A percentile compares a stretch with the other conserved stretches of the same genome.
These are phyloP conservation scores for Rosalia funebris DNA, from an alignment of 2,888 invertebrate genomes.

Conservation along the genomic window DNA sequence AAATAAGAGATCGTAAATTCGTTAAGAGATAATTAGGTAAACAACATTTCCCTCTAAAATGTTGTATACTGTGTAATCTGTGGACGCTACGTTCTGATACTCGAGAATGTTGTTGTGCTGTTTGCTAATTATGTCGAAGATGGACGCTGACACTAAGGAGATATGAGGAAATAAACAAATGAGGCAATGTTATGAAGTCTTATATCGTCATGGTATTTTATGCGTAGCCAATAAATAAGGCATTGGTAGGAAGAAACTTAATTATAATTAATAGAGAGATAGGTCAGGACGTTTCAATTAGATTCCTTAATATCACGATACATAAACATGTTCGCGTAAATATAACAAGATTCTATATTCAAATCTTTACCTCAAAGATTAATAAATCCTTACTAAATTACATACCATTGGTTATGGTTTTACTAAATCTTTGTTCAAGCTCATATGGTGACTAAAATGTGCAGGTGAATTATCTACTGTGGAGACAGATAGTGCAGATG, in stretches of 20 bases:
- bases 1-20: constrained; percentile 5
- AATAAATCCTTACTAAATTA: too few relatives aligned
- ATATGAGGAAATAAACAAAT: constrained; percentile 12
- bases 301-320: background rate
- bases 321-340: too few relatives aligned
- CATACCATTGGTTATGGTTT: too few relatives aligned
- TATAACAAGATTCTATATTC: too few relatives aligned
- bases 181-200: background rate
- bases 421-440: too few relatives aligned
- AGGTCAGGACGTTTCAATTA: constrained; percentile 4
- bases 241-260: background rate
- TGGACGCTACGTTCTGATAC: too few relatives aligned
- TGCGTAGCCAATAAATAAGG: constrained; percentile 4
- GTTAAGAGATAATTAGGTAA: background rate
- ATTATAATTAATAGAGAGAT: background rate
- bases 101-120: background rate
- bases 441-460: too few relatives aligned
- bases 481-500: too few relatives aligned
- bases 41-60: constrained; percentile 9
- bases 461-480: too few relatives aligned
- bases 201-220: constrained; percentile 5
- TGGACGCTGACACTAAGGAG: background rate
- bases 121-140: background rate
- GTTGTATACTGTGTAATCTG: background rate
- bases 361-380: too few relatives aligned